These are phyloP conservation scores for Monochamus saltuarius DNA, from an alignment of 1,140 invertebrate genomes.

Conservation along the genomic window DNA sequence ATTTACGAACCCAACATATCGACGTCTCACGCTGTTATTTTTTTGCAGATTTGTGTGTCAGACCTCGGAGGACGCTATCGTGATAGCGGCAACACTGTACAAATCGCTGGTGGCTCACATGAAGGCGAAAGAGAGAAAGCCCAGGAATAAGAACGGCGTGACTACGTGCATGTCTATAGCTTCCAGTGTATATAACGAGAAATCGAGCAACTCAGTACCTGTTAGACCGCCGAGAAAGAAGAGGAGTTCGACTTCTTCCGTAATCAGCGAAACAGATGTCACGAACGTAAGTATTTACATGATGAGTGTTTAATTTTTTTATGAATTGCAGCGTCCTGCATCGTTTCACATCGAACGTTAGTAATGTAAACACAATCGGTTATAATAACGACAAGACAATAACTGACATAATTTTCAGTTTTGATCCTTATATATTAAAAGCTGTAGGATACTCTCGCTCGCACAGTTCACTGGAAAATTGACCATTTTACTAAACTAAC, in stretches of 20 bases:
- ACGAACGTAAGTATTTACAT: slow-evolving; percentile 42
- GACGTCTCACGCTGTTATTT: neutral
- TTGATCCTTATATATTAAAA: too few species aligned
- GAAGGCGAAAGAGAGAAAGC: slow-evolving; percentile 59
- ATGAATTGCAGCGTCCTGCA: too few species aligned
- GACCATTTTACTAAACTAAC: too few species aligned
- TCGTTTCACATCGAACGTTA: too few species aligned
- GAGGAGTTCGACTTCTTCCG: slow-evolving; percentile 59
- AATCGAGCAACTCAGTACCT: slow-evolving; percentile 51
- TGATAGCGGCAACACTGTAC: slow-evolving; percentile 86
- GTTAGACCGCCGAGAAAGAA: slow-evolving; percentile 61
- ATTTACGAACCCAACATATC: neutral
- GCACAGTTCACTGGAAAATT: too few species aligned
- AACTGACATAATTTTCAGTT: too few species aligned
- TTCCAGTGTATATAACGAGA: slow-evolving; percentile 44
- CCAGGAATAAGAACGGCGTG: slow-evolving; percentile 65
- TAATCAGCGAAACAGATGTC: slow-evolving; percentile 61
- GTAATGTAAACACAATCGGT: too few species aligned
- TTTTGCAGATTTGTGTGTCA: slow-evolving; percentile 72
- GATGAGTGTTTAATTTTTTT: neutral
- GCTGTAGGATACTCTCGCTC: too few species aligned
- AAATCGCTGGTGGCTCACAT: slow-evolving; percentile 81
- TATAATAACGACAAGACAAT: too few species aligned
- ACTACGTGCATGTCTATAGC: slow-evolving; percentile 47
- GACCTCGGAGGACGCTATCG: slow-evolving; percentile 83